phyloP scores from a whole-genome alignment of 2,797 vertebrate species.

The Nyctalus aviator region DNA sequence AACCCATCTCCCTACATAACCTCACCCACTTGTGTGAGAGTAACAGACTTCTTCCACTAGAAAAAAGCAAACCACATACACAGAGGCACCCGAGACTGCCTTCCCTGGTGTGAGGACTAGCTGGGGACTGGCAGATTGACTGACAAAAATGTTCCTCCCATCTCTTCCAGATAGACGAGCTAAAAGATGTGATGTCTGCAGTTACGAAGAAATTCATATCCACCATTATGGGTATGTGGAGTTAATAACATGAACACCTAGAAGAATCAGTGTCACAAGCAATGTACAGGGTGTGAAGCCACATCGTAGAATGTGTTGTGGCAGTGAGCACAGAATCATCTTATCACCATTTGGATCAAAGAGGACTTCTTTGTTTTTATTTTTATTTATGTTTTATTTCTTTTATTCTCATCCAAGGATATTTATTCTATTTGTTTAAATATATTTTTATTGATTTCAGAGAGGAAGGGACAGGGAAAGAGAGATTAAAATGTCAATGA shows the following conservation, averaged over 20 bases:
- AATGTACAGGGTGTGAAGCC: neutral
- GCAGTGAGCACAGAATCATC: neutral
- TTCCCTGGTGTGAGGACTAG: neutral
- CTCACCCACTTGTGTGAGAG: too few species aligned
- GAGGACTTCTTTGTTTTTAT: too few species aligned
- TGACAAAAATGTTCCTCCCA: neutral
- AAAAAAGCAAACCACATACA: neutral
- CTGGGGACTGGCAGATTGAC: neutral
- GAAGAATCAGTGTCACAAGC: neutral
- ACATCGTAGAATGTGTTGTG: neutral
- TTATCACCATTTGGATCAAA: accelerated
- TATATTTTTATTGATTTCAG: too few species aligned
- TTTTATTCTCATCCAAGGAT: too few species aligned
- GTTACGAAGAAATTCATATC: neutral
- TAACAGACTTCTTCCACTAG: neutral
- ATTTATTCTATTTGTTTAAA: too few species aligned
- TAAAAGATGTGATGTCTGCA: neutral
- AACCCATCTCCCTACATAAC: neutral
- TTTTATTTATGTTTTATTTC: too few species aligned
- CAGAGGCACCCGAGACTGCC: neutral
- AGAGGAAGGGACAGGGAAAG: too few species aligned
- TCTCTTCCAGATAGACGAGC: conserved; percentile 53
- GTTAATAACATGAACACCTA: neutral
- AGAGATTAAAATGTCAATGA: too few species aligned
- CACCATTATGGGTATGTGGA: neutral